Evolutionary conservation across 2,888 invertebrate genomes (phyloP).

Genomic region (Melikaiella ostensackeni): DNA sequence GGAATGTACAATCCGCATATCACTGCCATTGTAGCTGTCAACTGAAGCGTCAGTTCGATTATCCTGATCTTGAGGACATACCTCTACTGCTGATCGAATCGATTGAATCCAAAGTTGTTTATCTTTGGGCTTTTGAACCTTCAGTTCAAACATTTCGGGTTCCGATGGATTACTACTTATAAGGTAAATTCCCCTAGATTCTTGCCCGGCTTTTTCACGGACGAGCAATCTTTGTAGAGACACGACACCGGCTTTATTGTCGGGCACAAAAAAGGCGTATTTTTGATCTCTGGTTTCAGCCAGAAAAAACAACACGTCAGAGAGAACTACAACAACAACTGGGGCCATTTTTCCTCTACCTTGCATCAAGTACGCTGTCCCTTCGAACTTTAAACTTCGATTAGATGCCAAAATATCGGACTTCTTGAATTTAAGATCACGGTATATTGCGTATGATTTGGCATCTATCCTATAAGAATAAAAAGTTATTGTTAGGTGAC

Average conservation of each 20-base stretch:
- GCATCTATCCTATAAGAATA: conserved; percentile 85
- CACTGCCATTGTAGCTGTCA: conserved; percentile 64
- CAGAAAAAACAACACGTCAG: conserved; percentile 94
- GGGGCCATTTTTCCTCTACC: conserved; percentile 94
- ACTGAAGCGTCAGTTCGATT: conserved; percentile 78
- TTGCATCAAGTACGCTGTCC: conserved; percentile 92
- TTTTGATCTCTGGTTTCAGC: conserved; percentile 93
- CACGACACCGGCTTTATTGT: conserved; percentile 97
- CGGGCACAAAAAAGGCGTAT: conserved; percentile 94
- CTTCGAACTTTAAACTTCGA: conserved; percentile 92
- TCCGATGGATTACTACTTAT: conserved; percentile 94
- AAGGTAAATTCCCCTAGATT: conserved; percentile 92
- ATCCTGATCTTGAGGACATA: conserved; percentile 91
- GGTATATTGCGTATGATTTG: conserved; percentile 91
- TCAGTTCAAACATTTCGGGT: conserved; percentile 97
- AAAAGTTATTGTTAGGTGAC: conserved; percentile 23
- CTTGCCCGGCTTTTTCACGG: conserved; percentile 95
- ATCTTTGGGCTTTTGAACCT: conserved; percentile 92
- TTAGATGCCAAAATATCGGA: conserved; percentile 92
- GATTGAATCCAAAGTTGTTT: conserved; percentile 94
- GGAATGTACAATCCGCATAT: conserved; percentile 63
- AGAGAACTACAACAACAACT: conserved; percentile 92
- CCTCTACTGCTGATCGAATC: conserved; percentile 90
- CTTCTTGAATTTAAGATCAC: conserved; percentile 94
- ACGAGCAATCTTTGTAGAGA: conserved; percentile 94